A percentile compares a stretch with the other conserved stretches of the same genome.
Conservation (phyloP, 1,140 invertebrate genomes). For the Drosophila nigrodunni region DNA sequence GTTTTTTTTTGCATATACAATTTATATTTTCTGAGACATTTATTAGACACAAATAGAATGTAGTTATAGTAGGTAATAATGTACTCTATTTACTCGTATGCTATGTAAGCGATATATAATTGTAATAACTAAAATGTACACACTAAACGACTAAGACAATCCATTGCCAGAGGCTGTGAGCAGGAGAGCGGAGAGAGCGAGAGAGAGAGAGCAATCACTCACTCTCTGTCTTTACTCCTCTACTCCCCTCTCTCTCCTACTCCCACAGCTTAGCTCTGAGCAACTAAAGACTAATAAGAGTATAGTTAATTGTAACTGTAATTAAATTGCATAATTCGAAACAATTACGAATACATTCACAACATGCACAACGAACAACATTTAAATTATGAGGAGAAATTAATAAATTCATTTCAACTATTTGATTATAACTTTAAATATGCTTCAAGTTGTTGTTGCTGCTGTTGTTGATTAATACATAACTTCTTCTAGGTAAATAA, state of each 20-base stretch:
- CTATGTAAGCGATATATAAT: conserved; percentile 67
- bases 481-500: conserved; percentile 69
- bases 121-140: conserved; percentile 81
- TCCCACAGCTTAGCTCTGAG: conserved; percentile 38
- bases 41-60: conserved; percentile 82
- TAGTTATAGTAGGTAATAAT: conserved; percentile 55
- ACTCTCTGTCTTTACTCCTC: not conserved
- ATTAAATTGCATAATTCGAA: conserved; percentile 57
- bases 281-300: conserved; percentile 74
- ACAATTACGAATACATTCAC: conserved; percentile 40
- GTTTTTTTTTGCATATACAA: conserved; percentile 68
- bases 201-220: not conserved
- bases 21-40: conserved; percentile 77
- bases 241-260: not conserved
- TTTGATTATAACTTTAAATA: conserved; percentile 43
- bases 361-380: conserved; percentile 65
- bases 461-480: conserved; percentile 43
- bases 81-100: conserved; percentile 65
- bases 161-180: conserved; percentile 53
- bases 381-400: conserved; percentile 81
- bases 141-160: conserved; percentile 80
- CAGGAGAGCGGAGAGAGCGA: not conserved
- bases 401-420: conserved; percentile 81
- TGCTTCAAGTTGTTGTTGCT: conserved; percentile 42
- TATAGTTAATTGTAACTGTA: conserved; percentile 50